Evolutionary conservation across 2,888 invertebrate genomes (phyloP), one percentile per base, ranked within the genome.

Genomic region (Microplitis deprimator): DNA sequence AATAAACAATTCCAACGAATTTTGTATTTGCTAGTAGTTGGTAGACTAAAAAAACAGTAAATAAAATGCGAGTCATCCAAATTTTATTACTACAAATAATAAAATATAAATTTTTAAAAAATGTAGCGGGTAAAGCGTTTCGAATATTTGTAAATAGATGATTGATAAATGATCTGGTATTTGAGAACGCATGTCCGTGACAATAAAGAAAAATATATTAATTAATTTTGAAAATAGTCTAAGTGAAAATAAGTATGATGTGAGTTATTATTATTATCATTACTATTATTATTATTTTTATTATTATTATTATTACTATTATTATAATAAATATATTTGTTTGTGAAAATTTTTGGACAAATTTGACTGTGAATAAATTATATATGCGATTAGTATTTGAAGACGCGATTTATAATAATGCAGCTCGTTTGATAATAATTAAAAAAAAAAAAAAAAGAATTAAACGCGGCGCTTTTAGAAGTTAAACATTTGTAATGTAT

Each of bases 401-500:
- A 17, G 41, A 10, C 39, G 40, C 40, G 13, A 6, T 72, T 40
- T 72, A 39, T 40, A 40, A 39, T 16, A 64, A n/a, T 6, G 38
- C 70, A 70, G 10, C 20, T 38, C 20, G 38, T 70, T 62, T 17
- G 13, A 8, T 59, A 20, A n/a, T 1, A 62, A 62, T 16, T 62
- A 20, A 20, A 20, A 20, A 20, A 20, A 20, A 20, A 17, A 20
- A 13, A 62, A 17, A 17, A 62, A 59, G n/a, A 59, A 59, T 5
- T 17, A 2, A 16, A n/a, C 17, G 40, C 64, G 20, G 59, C 65
- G 73, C 59, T 39, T 20, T 65, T 65, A 41, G 16, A 69, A 38
- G 29, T 50, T 50, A 60, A 85, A 87, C 85, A 86, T 87, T 88
- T 87, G 86, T 86, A 88, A 87, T 85, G 80, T 86, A 88, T 85